A percentile compares a stretch with the other conserved stretches of the same genome.
These are phyloP conservation scores for Sinosuthora webbiana DNA, from an alignment of 2,113 vertebrate species.

Conservation along the genomic window DNA sequence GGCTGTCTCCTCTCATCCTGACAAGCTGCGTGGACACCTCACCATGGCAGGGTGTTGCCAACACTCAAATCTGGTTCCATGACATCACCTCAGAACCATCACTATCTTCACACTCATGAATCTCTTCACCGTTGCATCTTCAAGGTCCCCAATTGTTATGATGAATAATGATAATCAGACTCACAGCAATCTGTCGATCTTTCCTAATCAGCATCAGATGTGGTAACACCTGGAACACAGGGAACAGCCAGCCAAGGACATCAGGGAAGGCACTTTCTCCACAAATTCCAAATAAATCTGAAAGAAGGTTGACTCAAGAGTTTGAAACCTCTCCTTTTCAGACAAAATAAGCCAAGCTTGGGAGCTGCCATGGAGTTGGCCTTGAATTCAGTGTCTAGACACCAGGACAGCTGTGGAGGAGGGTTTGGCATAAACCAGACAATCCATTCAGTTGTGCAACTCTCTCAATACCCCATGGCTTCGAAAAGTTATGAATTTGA, in stretches of 20 bases:
- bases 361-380: background rate
- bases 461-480: background rate
- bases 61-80: background rate
- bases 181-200: background rate
- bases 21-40: background rate
- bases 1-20: background rate
- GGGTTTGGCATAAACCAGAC: background rate
- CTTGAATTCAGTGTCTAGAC: background rate
- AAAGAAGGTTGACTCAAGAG: background rate
- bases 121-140: background rate
- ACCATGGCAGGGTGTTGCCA: background rate
- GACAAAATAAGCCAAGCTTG: background rate
- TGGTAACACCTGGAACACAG: background rate
- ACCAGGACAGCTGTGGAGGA: background rate
- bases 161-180: background rate
- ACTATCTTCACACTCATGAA: accelerated
- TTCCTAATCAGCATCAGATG: background rate
- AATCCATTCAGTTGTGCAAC: background rate
- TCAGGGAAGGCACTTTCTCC: background rate
- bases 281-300: background rate
- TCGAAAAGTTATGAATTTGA: background rate
- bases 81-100: background rate
- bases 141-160: accelerated
- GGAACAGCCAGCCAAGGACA: background rate
- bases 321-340: background rate